These are phyloP conservation scores for Alauda arvensis DNA, from an alignment of 2,797 vertebrate genomes.

Conservation along the genomic window DNA sequence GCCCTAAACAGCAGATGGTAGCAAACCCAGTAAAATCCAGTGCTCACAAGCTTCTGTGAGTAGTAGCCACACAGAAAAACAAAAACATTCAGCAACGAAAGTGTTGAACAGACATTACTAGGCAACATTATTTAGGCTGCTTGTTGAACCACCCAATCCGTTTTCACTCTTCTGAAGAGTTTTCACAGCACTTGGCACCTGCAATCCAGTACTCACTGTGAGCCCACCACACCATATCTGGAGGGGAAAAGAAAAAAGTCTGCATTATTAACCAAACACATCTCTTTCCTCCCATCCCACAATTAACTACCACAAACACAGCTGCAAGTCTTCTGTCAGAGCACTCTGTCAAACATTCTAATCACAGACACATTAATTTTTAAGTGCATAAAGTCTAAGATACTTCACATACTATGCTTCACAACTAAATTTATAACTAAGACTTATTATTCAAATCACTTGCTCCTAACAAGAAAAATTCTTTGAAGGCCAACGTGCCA, in stretches of 20 bases:
- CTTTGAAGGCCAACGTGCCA: neutral
- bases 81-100: conserved; percentile 12
- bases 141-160: conserved; percentile 75
- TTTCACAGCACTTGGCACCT: conserved; percentile 88
- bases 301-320: neutral
- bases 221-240: conserved; percentile 94
- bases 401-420: neutral
- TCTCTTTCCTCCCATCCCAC: neutral
- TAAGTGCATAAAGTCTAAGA: neutral
- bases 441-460: neutral
- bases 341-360: neutral
- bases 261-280: neutral
- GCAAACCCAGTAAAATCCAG: conserved; percentile 45
- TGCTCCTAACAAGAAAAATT: neutral
- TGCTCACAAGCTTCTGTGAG: conserved; percentile 48
- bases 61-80: conserved; percentile 44
- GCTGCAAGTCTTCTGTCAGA: neutral
- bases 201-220: conserved; percentile 82
- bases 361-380: neutral
- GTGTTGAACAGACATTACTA: conserved; percentile 53
- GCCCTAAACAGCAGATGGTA: conserved; percentile 46
- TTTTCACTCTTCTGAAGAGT: conserved; percentile 83
- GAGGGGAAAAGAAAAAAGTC: neutral
- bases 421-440: neutral
- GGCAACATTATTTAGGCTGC: conserved; percentile 76